A percentile compares a stretch with the other conserved stretches of the same genome.
phyloP scores from a whole-genome alignment of 2,888 invertebrate genomes.

The Synanthedon vespiformis region DNA sequence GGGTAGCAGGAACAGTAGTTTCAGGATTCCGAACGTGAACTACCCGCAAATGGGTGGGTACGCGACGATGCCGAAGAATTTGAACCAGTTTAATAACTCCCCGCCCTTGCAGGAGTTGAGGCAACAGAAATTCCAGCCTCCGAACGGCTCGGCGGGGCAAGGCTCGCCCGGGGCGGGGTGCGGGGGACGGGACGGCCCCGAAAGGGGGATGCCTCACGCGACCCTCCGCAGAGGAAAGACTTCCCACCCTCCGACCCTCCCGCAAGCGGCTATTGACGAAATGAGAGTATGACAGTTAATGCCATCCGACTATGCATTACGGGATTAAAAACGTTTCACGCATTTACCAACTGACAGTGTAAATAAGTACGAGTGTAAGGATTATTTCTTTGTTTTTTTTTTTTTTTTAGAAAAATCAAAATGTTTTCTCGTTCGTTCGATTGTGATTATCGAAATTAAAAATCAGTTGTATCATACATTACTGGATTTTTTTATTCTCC shows the following conservation, averaged over 20 bases:
- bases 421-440: slow-evolving; percentile 44
- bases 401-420: slow-evolving; percentile 45
- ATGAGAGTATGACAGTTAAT: slow-evolving; percentile 86
- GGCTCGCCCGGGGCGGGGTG: slow-evolving; percentile 40
- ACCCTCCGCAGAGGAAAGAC: slow-evolving; percentile 51
- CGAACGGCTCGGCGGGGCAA: slow-evolving; percentile 70
- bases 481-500: slow-evolving; percentile 14
- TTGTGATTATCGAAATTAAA: slow-evolving; percentile 51
- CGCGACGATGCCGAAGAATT: slow-evolving; percentile 73
- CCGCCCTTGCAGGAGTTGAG: slow-evolving; percentile 65
- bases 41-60: slow-evolving; percentile 59
- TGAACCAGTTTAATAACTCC: slow-evolving; percentile 64
- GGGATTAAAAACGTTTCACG: slow-evolving; percentile 28
- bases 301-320: slow-evolving; percentile 36
- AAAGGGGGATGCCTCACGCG: slow-evolving; percentile 46
- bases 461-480: slow-evolving; percentile 36
- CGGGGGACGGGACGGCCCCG: slow-evolving; percentile 16
- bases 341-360: slow-evolving; percentile 33
- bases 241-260: slow-evolving; percentile 73
- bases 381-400: slow-evolving; percentile 22
- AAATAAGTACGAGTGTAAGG: slow-evolving; percentile 30
- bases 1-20: slow-evolving; percentile 64
- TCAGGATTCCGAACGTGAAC: slow-evolving; percentile 52
- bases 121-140: slow-evolving; percentile 70
- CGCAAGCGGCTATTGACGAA: slow-evolving; percentile 88